These are phyloP conservation scores for Tychaedon coryphoeus DNA, from an alignment of 2,113 vertebrate genomes.

Conservation along the genomic window DNA sequence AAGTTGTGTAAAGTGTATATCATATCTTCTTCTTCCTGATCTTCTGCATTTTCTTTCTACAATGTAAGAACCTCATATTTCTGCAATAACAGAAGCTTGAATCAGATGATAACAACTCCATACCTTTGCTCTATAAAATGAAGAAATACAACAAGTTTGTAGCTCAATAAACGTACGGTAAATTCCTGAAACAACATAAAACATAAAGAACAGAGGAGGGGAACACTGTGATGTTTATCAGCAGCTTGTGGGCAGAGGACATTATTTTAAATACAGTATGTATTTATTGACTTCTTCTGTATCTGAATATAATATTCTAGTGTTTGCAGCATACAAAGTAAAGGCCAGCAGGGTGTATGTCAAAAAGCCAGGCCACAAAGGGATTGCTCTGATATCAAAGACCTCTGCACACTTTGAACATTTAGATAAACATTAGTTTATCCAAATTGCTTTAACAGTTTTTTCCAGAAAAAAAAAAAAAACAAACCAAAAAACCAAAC, in stretches of 20 bases:
- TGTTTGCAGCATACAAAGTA: background rate
- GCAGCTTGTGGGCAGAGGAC: background rate
- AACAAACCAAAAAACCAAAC: too few relatives aligned
- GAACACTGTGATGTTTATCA: background rate
- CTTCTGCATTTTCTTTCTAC: background rate
- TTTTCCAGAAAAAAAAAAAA: background rate
- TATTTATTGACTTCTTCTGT: background rate
- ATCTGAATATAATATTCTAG: background rate
- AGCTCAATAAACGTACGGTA: background rate
- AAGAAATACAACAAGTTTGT: background rate
- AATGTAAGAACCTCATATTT: background rate
- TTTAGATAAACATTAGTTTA: constrained; percentile 4
- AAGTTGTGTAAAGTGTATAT: fast-evolving
- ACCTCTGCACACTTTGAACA: constrained; percentile 28
- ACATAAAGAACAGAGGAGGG: background rate
- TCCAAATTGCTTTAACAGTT: background rate
- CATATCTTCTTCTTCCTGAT: background rate
- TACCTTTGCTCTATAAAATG: background rate
- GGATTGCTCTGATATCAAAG: background rate
- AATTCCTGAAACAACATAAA: background rate
- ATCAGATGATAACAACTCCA: background rate
- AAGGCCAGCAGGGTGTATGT: background rate
- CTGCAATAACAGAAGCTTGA: background rate
- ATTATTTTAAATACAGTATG: background rate
- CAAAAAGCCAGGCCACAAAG: background rate